Conservation (phyloP, 2,797 vertebrate species). For the Sandelia bainsii region DNA sequence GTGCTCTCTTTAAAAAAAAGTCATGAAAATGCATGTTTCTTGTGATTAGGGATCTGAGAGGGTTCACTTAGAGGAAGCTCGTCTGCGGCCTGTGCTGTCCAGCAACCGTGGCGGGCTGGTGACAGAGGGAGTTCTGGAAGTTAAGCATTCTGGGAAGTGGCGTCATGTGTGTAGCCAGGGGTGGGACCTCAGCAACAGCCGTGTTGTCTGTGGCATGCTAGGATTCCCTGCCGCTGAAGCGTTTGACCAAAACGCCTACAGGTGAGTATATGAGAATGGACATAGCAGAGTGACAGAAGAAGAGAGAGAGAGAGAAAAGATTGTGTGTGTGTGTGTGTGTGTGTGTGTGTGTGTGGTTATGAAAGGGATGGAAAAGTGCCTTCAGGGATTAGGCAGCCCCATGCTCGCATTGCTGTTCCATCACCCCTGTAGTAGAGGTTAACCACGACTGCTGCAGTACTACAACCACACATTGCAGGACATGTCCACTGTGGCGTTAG, state of each 20-base stretch:
- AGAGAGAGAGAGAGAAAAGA: not conserved
- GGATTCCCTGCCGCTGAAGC: slow-evolving; percentile 90
- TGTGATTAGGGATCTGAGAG: slow-evolving; percentile 67
- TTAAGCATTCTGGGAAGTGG: slow-evolving; percentile 93
- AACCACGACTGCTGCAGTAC: slow-evolving; percentile 64
- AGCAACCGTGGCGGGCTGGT: slow-evolving; percentile 84
- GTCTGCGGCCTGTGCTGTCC: slow-evolving; percentile 89
- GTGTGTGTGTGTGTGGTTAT: slow-evolving; percentile 9
- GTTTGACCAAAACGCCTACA: slow-evolving; percentile 87
- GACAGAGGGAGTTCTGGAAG: slow-evolving; percentile 93
- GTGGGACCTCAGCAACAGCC: slow-evolving; percentile 92
- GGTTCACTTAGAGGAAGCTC: slow-evolving; percentile 86
- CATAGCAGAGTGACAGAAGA: not conserved
- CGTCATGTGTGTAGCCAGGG: slow-evolving; percentile 90
- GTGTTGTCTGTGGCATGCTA: slow-evolving; percentile 94
- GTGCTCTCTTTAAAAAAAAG: not conserved
- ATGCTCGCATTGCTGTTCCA: slow-evolving; percentile 47
- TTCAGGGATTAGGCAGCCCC: slow-evolving; percentile 30
- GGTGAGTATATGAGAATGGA: slow-evolving; percentile 79
- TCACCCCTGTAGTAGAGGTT: slow-evolving; percentile 64
- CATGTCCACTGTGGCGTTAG: slow-evolving; percentile 52
- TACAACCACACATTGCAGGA: slow-evolving; percentile 66
- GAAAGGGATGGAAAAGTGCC: slow-evolving; percentile 63
- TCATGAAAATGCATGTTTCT: slow-evolving; percentile 3
- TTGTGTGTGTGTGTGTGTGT: slow-evolving; percentile 5